phyloP scores from a whole-genome alignment of 2,113 vertebrate species.

The Odocoileus virginianus region DNA sequence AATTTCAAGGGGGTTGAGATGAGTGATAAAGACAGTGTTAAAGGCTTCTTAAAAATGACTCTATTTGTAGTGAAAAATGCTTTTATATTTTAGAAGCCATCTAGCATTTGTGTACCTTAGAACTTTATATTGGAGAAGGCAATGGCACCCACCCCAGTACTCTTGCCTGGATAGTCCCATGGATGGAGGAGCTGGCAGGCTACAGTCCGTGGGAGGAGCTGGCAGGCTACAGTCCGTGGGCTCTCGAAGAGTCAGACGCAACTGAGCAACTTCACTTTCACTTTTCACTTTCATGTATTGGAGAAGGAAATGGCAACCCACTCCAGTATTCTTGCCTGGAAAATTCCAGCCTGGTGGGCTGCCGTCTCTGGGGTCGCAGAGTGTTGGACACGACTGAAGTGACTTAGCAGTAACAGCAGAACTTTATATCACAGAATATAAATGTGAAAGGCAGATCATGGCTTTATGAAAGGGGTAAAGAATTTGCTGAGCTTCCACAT shows the following conservation, averaged over 20 bases:
- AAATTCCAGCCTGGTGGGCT: background rate
- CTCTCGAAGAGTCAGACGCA: background rate
- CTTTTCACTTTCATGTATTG: background rate
- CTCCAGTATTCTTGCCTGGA: background rate
- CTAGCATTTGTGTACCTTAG: background rate
- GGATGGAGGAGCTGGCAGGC: background rate
- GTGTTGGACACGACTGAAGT: background rate
- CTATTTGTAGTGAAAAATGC: background rate
- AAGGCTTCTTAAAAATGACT: background rate
- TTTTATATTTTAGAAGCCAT: background rate
- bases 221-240: rapidly evolving
- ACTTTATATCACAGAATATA: background rate
- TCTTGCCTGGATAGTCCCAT: background rate
- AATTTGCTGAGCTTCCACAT: background rate
- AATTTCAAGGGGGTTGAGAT: background rate
- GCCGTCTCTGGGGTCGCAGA: rapidly evolving
- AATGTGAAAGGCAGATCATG: background rate
- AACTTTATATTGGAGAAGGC: background rate
- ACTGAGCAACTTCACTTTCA: background rate
- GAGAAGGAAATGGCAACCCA: background rate
- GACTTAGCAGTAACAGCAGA: background rate
- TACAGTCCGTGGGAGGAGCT: rapidly evolving
- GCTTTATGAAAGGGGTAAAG: background rate
- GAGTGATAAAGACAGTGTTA: background rate
- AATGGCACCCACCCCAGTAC: background rate